Evolutionary conservation across 1,140 invertebrate genomes (phyloP).

Genomic region (Brachionus plicatilis): DNA sequence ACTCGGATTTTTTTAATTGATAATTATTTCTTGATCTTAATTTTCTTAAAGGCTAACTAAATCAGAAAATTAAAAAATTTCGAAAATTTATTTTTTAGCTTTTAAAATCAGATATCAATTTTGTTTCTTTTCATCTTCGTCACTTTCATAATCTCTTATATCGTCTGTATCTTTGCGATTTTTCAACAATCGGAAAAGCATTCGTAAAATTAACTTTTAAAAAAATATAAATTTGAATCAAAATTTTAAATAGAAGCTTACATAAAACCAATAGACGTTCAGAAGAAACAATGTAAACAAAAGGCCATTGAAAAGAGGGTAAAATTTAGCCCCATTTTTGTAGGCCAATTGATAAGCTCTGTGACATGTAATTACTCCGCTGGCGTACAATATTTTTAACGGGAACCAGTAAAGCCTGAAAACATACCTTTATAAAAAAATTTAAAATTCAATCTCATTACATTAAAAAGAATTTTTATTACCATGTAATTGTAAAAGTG

Average conservation of each 20-base stretch:
- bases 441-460: background rate
- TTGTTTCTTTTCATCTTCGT: background rate
- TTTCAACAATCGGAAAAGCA: conserved; percentile 48
- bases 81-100: background rate
- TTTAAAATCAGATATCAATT: background rate
- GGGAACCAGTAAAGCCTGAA: conserved; percentile 55
- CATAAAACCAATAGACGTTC: conserved; percentile 56
- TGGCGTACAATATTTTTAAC: conserved; percentile 52
- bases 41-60: background rate
- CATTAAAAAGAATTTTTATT: background rate
- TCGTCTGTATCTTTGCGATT: conserved; percentile 50
- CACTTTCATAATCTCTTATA: conserved; percentile 43
- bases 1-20: background rate
- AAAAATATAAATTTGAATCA: background rate
- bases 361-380: conserved; percentile 41
- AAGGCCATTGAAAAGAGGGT: conserved; percentile 48
- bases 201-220: conserved; percentile 47
- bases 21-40: too few species aligned
- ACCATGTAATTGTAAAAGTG: conserved; percentile 54
- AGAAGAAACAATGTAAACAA: conserved; percentile 51
- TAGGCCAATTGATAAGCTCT: conserved; percentile 39
- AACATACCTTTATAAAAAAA: conserved; percentile 21
- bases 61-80: background rate
- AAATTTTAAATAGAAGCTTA: background rate
- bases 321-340: conserved; percentile 46